Evolutionary conservation across 2,113 vertebrate species (phyloP), one percentile per base, ranked within the genome.

Genomic region (Eidolon helvum): DNA sequence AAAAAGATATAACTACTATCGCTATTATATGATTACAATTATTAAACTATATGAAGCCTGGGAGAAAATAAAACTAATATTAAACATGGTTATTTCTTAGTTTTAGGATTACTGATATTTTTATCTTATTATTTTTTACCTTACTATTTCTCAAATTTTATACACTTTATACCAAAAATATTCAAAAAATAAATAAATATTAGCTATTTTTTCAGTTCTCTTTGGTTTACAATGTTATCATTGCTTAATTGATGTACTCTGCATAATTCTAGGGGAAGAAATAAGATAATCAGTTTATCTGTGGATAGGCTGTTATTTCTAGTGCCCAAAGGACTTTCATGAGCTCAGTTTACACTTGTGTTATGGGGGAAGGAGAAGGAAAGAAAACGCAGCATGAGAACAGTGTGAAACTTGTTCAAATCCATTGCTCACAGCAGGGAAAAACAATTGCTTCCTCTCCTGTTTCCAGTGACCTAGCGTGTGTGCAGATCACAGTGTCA

Each of bases 401-500:
- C 90, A 97, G 86, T 94, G 33, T 96, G 92, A 98, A 30, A 85
- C 97, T 95, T 97, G 97, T 97, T 98, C 97, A 98, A 92, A 98
- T 95, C 85, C 74, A 38, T 77, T 96, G 94, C 98, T 98, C 98
- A 98, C 97, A 98, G 98, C 97, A 97, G 98, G 98, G 95, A 91
- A 98, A 98, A 98, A 97, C 96, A 98, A 98, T 75, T 97, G 91
- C 93, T 98, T 96, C 83, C 96, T 97, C 98, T 98, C 84, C 0
- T 0, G 50, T 85, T 98, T 97, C 91, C 98, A 93, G 93, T 96
- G 95, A 95, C 97, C 57, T 85, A 68, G 85, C 61, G 61, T 83
- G 91, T 95, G 78, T 95, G 94, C 68, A 72, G 97, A 96, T 96
- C 96, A 68, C 9, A 97, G 94, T 14, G 92, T 38, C 16, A 0